Evolutionary conservation across 92 coral and sea anemone species (phyloP), one percentile per base, ranked within the genome.

Genomic region (Zoanthus solanderi): DNA sequence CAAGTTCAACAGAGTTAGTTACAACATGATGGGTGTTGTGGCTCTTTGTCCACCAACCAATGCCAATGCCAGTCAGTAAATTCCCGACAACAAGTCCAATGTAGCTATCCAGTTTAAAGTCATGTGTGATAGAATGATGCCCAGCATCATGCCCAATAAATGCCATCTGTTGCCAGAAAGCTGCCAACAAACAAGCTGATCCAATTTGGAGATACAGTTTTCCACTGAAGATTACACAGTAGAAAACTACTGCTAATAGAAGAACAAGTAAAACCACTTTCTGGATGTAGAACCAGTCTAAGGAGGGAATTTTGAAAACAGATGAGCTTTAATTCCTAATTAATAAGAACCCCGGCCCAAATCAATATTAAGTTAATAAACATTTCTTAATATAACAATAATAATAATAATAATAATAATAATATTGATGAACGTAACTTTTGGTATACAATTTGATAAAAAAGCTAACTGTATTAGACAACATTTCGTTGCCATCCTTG

Each of bases 11-110:
- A 34, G 99, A 95, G 91, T 97, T 97, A 58, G 99, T 97, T 60
- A 95, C 98, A 67, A 97, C 93, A 80, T 97, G 99, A 83, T 97
- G 99, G 0, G 99, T 96, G 88, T 97, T 95, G 61, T 97, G 99
- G 78, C 98, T 97, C 54, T 89, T 93, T 72, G 94, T 94, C 99
- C 99, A 97, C 99, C 99, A 97, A 0, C 97, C 98, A 74, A 97
- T 92, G 84, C 99, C 94, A 80, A 97, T 92, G 3, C 99, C 99
- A 63, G 99, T 90, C 6, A 96, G 86, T 34, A 91, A 77, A 88
- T 97, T 97, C 29, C 99, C 99, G 78, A 91, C 98, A 48, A 95
- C 71, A 67, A 95, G 84, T 10, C 99, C 99, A 68, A 97, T 93
- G 18, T 71, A 58, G 82, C 88, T 89, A 60, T 97, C 99, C 86